Base-by-base conservation (phyloP, 2,888 invertebrate genomes). In the Anorthoa munda region DNA sequence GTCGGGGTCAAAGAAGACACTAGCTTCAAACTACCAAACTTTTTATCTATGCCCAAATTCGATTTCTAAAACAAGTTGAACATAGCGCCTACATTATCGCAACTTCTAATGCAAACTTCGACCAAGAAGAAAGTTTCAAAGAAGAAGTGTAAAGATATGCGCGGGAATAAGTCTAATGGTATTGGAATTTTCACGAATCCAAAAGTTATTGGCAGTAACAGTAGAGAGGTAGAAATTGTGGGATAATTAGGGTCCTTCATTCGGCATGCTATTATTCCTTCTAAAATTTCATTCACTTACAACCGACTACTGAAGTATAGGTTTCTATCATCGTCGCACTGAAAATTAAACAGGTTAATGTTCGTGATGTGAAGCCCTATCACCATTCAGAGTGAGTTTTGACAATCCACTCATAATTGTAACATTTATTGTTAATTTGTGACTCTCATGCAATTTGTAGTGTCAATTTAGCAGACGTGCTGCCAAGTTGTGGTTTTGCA, bases 161-260 rank as follows among this genome's bases (percentile, higher is more conserved):
- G 92, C 93, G 92, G 94, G 91, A 92, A 92, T 94, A 94, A 93
- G 90, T 93, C 93, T 95, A 95, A 94, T 93, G 93, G 90, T 88
- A 91, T 89, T 91, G 94, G 95, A 95, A 95, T 93, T 95, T 95
- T 95, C 95, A 95, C 95, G 95, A 96, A 96, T 96, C 95, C 91
- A 92, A 93, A 93, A 92, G 85, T 90, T 92, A 88, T 90, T 90
- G 90, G 84, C 84, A 87, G 90, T 90, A 90, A 89, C 84, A 91
- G 89, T 78, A 89, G 88, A 90, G 89, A 90, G 86, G 89, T 89
- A 90, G 89, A 91, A 90, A 90, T 90, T 89, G 89, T 81, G 89
- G 90, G 88, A 89, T 89, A 89, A 89, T 91, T 90, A 86, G 90
- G 89, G 88, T 88, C 90, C 88, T 89, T 90, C 90, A 92, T 93